Percentiles rank a stretch among this genome's conserved stretches.
These are phyloP conservation scores for Chionodraco myersi DNA, from an alignment of 2,113 vertebrate species.

Conservation along the genomic window DNA sequence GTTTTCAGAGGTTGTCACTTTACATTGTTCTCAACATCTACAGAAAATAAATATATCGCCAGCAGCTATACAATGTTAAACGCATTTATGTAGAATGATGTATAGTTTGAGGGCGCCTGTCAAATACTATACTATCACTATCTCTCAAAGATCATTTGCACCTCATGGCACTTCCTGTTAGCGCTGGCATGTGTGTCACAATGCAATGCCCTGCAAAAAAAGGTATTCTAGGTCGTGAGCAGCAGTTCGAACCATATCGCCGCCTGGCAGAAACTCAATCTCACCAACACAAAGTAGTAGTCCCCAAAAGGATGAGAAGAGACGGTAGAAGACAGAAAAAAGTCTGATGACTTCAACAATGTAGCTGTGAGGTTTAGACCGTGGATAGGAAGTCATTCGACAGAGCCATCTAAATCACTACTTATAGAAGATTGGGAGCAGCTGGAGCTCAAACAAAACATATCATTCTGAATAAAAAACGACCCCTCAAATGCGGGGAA, in stretches of 20 bases:
- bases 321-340: constrained; percentile 5
- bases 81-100: constrained; percentile 13
- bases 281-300: not conserved
- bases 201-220: not conserved
- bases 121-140: not conserved
- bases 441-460: constrained; percentile 54
- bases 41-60: not conserved
- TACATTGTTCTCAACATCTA: not conserved
- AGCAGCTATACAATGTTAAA: constrained; percentile 9
- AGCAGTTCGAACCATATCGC: not conserved
- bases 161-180: not conserved
- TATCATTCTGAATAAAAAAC: constrained; percentile 40
- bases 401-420: constrained; percentile 40
- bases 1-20: constrained; percentile 16
- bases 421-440: constrained; percentile 50
- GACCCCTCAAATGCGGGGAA: constrained; percentile 18
- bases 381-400: constrained; percentile 52
- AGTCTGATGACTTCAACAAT: constrained; percentile 31
- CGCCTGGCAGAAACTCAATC: not conserved
- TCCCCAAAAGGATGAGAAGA: constrained; percentile 4
- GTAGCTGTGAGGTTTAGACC: constrained; percentile 34
- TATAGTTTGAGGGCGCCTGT: not conserved
- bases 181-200: not conserved
- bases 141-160: not conserved
- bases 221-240: constrained; percentile 3